Evolutionary conservation across 2,888 invertebrate species (phyloP), one percentile per base, ranked within the genome.

Genomic region (Cryptus armator): DNA sequence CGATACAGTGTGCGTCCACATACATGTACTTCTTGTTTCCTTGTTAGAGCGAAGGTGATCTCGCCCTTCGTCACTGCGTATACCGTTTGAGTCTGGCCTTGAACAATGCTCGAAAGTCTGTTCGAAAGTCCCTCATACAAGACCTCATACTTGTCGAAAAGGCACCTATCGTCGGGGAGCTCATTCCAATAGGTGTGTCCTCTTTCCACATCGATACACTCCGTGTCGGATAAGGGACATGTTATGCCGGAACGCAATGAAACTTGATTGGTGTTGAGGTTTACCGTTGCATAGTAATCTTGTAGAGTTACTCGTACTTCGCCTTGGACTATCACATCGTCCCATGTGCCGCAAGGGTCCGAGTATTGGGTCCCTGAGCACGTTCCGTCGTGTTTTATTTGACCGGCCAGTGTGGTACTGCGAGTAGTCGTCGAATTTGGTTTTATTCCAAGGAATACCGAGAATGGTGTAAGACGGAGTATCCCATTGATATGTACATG

Each of bases 291-390:
- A 0, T n/a, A 29, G 9, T 79, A 64, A 2, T 72, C 77, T 37
- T 48, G 56, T 12, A 87, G 24, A 0, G 86, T 80, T 3, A 87
- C 56, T n/a, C 32, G 44, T 0, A 77, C 14, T 0, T 51, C 64
- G 14, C 81, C 86, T 24, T 85, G 86, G 0, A 86, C 88, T 10
- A 82, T 16, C 0, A 83, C 87, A 37, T 66, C 43, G 2, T 77
- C 46, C 84, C 86, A 87, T 0, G 71, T 75, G 2, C 86, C 80
- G 9, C 71, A 86, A 2, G 74, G 74, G 43, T 82, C 87, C 1
- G 83, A 75, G 37, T 80, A 87, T 43, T 78, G 77, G 0, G 83
- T 51, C n/a, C 76, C 85, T 2, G 51, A 29, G n/a, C 86, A 87
- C 0, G 16, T 24, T 3, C 79, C 84, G 6, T 81, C 70, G 10